Evolutionary conservation across 1,140 invertebrate genomes (phyloP).

Genomic region (Leptestheria dahalacensis): DNA sequence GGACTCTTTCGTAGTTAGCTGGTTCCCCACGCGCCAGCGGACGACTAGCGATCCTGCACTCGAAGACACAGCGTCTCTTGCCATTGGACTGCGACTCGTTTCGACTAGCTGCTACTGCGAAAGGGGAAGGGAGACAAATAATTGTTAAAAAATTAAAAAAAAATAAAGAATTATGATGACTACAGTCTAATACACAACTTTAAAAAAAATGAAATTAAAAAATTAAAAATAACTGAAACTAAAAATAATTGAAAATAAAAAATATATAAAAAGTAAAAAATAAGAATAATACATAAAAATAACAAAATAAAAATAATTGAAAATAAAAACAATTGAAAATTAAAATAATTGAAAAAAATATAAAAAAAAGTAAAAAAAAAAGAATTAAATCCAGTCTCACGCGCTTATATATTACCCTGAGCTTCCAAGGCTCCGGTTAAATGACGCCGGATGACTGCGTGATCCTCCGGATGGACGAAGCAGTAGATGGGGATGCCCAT

Average conservation of each 20-base stretch:
- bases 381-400: no score
- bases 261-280: no score
- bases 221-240: no score
- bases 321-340: no score
- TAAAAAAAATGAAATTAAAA: no score
- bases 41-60: constrained; percentile 44
- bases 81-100: constrained; percentile 20
- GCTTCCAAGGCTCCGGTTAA: constrained; percentile 39
- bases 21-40: constrained; percentile 44
- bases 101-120: constrained; percentile 20
- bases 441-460: constrained; percentile 47
- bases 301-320: no score
- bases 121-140: constrained; percentile 23
- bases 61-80: constrained; percentile 37
- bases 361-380: no score
- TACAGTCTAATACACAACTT: no score
- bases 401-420: constrained; percentile 14
- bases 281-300: no score
- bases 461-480: constrained; percentile 60
- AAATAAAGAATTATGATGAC: no score
- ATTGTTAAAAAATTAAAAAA: constrained; percentile 16
- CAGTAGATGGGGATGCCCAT: constrained; percentile 67
- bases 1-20: constrained; percentile 46
- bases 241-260: no score
- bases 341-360: no score